Evolutionary conservation across 2,888 invertebrate species (phyloP).

Genomic region (Malthinus flaveolus): DNA sequence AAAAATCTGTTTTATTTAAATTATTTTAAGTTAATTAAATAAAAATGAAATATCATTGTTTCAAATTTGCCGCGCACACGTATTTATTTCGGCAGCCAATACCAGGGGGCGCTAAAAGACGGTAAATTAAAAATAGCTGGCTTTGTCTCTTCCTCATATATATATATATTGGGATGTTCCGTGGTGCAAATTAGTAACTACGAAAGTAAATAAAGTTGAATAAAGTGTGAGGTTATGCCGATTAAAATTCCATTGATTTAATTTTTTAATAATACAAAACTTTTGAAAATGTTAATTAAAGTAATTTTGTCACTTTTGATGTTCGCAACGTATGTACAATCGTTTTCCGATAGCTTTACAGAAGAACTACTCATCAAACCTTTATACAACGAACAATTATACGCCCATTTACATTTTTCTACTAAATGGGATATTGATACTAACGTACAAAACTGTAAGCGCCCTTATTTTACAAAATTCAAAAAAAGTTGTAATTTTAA

Average conservation of each 20-base stretch:
- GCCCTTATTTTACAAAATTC: constrained; percentile 10
- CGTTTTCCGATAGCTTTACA: constrained; percentile 58
- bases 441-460: constrained; percentile 64
- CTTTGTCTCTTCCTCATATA: no score
- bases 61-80: no score
- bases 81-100: no score
- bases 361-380: constrained; percentile 91
- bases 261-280: not conserved
- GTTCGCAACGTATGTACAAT: not conserved
- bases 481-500: not conserved
- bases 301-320: not conserved
- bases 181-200: not conserved
- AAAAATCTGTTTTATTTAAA: no score
- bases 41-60: no score
- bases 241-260: not conserved
- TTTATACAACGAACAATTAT: constrained; percentile 79
- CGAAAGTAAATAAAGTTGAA: not conserved
- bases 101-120: no score
- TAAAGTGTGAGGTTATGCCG: not conserved
- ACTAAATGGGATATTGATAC: constrained; percentile 71
- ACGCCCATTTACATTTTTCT: constrained; percentile 89
- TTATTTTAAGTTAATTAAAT: no score
- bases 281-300: not conserved
- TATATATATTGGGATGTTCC: no score
- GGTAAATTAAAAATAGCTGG: no score